Conservation (phyloP, 2,888 invertebrate genomes). For the Apamea monoglypha region DNA sequence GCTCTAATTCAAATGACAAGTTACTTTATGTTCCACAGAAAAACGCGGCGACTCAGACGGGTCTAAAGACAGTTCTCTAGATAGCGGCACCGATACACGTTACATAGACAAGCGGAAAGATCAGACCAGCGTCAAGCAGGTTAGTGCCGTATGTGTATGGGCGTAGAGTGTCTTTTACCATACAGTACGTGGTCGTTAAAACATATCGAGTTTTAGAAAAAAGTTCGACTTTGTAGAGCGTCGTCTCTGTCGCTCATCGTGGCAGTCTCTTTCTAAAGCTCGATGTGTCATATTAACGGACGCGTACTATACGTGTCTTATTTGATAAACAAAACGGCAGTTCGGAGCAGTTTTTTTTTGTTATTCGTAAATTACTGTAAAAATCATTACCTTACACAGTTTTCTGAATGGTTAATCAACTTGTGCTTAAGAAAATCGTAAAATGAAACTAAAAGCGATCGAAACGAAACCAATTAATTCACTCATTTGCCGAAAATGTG, state of each 20-base stretch:
- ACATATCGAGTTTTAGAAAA: background rate
- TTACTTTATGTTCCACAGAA: slow-evolving; percentile 82
- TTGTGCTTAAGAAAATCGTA: too few relatives aligned
- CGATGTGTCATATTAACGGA: background rate
- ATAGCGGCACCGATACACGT: slow-evolving; percentile 93
- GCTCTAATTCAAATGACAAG: slow-evolving; percentile 2
- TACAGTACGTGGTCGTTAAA: background rate
- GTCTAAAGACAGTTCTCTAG: slow-evolving; percentile 95
- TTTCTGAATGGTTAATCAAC: background rate
- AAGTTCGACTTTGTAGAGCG: background rate
- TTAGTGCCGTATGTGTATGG: slow-evolving; percentile 68
- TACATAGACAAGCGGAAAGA: slow-evolving; percentile 90
- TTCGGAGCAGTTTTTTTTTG: background rate
- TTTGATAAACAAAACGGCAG: slow-evolving; percentile 21
- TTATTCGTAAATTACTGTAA: background rate
- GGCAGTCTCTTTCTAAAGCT: slow-evolving; percentile 16
- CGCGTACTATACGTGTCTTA: background rate
- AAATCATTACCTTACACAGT: too few relatives aligned
- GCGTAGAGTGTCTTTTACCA: slow-evolving; percentile 23
- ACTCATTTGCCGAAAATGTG: too few relatives aligned
- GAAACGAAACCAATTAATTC: too few relatives aligned
- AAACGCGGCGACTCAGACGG: slow-evolving; percentile 93
- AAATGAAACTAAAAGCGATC: too few relatives aligned
- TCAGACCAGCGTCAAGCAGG: slow-evolving; percentile 89
- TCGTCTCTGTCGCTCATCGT: slow-evolving; percentile 7